phyloP scores from a whole-genome alignment of 2,888 invertebrate genomes.

The Clanis bilineata region DNA sequence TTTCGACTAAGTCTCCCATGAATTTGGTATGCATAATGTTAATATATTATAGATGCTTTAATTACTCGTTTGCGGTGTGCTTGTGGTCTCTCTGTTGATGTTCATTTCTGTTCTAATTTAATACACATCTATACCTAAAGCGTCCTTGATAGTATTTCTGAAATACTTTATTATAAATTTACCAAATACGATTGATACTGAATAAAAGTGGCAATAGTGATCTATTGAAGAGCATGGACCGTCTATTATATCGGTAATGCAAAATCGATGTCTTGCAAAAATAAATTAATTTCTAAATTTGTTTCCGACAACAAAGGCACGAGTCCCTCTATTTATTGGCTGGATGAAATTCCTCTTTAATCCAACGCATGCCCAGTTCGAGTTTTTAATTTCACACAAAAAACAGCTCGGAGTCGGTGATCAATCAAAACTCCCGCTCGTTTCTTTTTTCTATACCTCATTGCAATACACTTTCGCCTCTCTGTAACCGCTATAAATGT shows the following conservation, averaged over 20 bases:
- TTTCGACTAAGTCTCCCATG: slow-evolving; percentile 69
- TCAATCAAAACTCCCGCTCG: slow-evolving; percentile 77
- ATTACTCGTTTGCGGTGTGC: slow-evolving; percentile 73
- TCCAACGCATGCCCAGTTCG: slow-evolving; percentile 74
- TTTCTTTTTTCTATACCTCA: slow-evolving; percentile 72
- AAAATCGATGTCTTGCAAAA: slow-evolving; percentile 63
- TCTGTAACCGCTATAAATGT: slow-evolving; percentile 74
- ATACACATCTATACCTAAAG: slow-evolving; percentile 20
- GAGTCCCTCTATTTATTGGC: slow-evolving; percentile 60
- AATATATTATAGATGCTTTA: slow-evolving; percentile 77
- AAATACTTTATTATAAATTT: slow-evolving; percentile 18
- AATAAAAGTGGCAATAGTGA: slow-evolving; percentile 15
- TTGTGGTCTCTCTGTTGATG: slow-evolving; percentile 60
- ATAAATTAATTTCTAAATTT: slow-evolving; percentile 66
- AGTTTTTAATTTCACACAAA: slow-evolving; percentile 81
- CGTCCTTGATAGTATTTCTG: slow-evolving; percentile 16
- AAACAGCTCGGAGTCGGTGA: slow-evolving; percentile 74
- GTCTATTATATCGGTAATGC: slow-evolving; percentile 53
- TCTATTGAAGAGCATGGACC: slow-evolving; percentile 32
- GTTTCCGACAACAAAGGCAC: slow-evolving; percentile 60
- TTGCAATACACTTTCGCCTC: slow-evolving; percentile 76
- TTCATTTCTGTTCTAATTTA: slow-evolving; percentile 44
- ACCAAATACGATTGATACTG: slow-evolving; percentile 2
- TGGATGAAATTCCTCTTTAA: slow-evolving; percentile 74
- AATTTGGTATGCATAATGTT: slow-evolving; percentile 75